Conservation (phyloP, 1,140 invertebrate species). For the Cheumatopsyche charites region DNA sequence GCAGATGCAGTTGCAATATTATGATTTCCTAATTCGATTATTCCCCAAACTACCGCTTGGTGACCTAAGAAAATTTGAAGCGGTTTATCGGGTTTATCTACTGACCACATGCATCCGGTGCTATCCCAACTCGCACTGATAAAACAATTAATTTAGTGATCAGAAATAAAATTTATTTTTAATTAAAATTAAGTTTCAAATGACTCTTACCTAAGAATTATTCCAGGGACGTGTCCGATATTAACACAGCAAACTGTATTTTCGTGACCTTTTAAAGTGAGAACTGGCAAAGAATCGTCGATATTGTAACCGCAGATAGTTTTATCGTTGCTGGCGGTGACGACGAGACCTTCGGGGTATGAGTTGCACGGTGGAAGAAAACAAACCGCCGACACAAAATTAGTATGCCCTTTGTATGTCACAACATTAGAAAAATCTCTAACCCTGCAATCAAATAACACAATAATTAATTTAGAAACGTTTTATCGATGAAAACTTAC, state of each 20-base stretch:
- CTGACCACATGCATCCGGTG: slow-evolving; percentile 81
- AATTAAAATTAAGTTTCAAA: background rate
- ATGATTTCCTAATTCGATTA: slow-evolving; percentile 66
- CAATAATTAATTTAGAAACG: slow-evolving; percentile 8
- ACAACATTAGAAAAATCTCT: slow-evolving; percentile 66
- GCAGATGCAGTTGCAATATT: slow-evolving; percentile 85
- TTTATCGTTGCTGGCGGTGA: slow-evolving; percentile 90
- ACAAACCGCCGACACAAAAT: slow-evolving; percentile 84
- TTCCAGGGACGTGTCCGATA: slow-evolving; percentile 56
- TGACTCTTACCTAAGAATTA: slow-evolving; percentile 57
- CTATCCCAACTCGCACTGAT: slow-evolving; percentile 91
- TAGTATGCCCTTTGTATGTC: slow-evolving; percentile 80
- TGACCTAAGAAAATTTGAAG: slow-evolving; percentile 75
- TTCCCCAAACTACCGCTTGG: slow-evolving; percentile 87
- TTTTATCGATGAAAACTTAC: no score
- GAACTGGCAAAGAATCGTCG: slow-evolving; percentile 64
- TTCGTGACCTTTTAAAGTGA: slow-evolving; percentile 79
- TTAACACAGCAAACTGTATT: slow-evolving; percentile 69
- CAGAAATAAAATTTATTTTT: background rate
- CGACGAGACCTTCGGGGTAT: slow-evolving; percentile 77
- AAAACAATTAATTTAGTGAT: slow-evolving; percentile 53
- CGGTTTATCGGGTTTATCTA: slow-evolving; percentile 59
- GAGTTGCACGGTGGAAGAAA: slow-evolving; percentile 71
- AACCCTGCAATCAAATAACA: slow-evolving; percentile 58
- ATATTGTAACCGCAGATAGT: slow-evolving; percentile 78